Percentiles rank a stretch among this genome's conserved stretches.
phyloP scores from a whole-genome alignment of 2,797 vertebrate species.

The Poecilia wingei region DNA sequence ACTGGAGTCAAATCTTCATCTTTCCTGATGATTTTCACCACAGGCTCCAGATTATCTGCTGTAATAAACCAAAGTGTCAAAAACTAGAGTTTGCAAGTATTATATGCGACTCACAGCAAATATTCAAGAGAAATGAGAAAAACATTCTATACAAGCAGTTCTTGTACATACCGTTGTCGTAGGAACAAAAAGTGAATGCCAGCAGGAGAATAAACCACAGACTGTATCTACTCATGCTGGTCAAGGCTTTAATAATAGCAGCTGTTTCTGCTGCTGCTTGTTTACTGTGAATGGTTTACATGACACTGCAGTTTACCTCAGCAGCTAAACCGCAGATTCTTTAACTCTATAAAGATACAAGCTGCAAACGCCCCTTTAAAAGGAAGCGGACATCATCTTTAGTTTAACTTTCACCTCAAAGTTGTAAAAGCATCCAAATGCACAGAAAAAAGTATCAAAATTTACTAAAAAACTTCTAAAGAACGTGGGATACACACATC shows the following conservation, averaged over 20 bases:
- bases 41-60: neutral
- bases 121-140: neutral
- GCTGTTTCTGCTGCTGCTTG: neutral
- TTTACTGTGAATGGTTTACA: neutral
- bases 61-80: neutral
- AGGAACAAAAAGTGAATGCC: neutral
- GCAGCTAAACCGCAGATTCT: neutral
- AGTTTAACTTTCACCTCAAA: neutral
- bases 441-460: too few species aligned
- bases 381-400: neutral
- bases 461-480: neutral
- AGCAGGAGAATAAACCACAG: neutral
- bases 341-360: neutral
- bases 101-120: neutral
- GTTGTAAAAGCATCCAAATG: neutral
- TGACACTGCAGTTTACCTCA: neutral
- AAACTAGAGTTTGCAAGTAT: neutral
- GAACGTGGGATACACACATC: neutral
- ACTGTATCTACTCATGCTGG: neutral
- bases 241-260: neutral
- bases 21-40: neutral
- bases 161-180: neutral
- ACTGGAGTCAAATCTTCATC: neutral
- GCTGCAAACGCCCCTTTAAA: too few species aligned
- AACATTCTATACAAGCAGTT: neutral